These are phyloP conservation scores for Aythya baeri DNA, from an alignment of 2,113 vertebrate species.

Conservation along the genomic window DNA sequence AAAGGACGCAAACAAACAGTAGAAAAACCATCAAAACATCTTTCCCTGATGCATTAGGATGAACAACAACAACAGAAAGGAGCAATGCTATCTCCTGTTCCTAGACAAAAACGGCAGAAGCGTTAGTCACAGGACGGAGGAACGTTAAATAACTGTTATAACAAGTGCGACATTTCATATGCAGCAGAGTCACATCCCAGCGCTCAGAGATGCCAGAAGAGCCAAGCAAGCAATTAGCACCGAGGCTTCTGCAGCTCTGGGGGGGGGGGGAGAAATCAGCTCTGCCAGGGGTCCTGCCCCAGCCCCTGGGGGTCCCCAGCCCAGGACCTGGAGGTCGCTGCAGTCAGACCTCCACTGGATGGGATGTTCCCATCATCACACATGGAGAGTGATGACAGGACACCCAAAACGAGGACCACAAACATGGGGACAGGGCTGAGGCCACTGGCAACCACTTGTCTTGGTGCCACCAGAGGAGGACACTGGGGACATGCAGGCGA, in stretches of 20 bases:
- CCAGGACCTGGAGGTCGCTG: too few relatives aligned
- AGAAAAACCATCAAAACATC: not conserved
- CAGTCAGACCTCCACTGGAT: too few relatives aligned
- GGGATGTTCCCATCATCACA: too few relatives aligned
- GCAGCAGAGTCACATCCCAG: not conserved
- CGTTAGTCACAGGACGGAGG: not conserved
- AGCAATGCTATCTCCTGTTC: not conserved
- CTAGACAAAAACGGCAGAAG: not conserved
- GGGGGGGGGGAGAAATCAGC: too few relatives aligned
- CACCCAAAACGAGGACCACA: too few relatives aligned
- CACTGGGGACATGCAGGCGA: rapidly evolving
- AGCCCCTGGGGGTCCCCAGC: too few relatives aligned
- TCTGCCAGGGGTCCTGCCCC: too few relatives aligned
- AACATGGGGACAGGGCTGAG: too few relatives aligned
- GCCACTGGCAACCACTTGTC: rapidly evolving
- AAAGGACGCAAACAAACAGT: not conserved
- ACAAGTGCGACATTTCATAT: not conserved
- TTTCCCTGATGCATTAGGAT: not conserved
- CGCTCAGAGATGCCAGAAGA: rapidly evolving
- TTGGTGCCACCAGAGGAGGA: rapidly evolving
- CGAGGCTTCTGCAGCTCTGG: too few relatives aligned
- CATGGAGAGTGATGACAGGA: too few relatives aligned
- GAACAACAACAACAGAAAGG: not conserved
- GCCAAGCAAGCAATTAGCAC: not conserved
- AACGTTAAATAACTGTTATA: not conserved